Evolutionary conservation across 1,140 invertebrate species (phyloP), one percentile per base, ranked within the genome.

Genomic region (Neodiprion fabricii): DNA sequence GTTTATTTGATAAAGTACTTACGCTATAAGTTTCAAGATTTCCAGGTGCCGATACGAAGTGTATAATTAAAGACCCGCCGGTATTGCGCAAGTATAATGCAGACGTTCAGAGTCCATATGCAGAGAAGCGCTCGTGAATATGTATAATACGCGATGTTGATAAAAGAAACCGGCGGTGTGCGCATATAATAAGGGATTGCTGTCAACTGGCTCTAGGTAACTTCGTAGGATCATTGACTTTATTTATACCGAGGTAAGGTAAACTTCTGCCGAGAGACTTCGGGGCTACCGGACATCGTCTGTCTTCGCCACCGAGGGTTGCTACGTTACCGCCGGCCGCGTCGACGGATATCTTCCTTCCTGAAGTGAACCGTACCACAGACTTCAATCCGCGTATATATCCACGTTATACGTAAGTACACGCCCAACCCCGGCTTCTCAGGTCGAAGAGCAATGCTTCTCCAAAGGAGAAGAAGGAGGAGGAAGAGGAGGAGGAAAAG

Each of bases 161-260:
- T 40, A 40, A 40, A 40, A 40, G 28, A 40, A 40, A 40, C 28
- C 28, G 28, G 1, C 5, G 28, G 28, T 40, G 28, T 40, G 28
- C 28, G 28, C 28, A 40, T 40, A 40, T 5, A 40, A 40, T 40
- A 40, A 40, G 28, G 28, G 28, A 40, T 2, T 40, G 28, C 28
- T 69, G 67, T 69, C 67, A 69, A 69, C 67, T 47, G 40, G 11
- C 7, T 12, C 40, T 23, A 69, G 21, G 72, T 77, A 73, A 77
- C 77, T 77, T 77, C 75, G 66, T 48, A 73, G 17, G 67, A 65
- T 65, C 48, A 65, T 48, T 82, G 78, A 75, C 72, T 78, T 81
- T 85, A 85, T 86, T 86, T 85, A 86, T 80, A 80, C 78, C 71
- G 78, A 77, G 71, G 74, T 84, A 85, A 86, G 79, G 82, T 86